These are phyloP conservation scores for Andrena flavipes DNA, from an alignment of 2,888 invertebrate genomes.

Conservation along the genomic window DNA sequence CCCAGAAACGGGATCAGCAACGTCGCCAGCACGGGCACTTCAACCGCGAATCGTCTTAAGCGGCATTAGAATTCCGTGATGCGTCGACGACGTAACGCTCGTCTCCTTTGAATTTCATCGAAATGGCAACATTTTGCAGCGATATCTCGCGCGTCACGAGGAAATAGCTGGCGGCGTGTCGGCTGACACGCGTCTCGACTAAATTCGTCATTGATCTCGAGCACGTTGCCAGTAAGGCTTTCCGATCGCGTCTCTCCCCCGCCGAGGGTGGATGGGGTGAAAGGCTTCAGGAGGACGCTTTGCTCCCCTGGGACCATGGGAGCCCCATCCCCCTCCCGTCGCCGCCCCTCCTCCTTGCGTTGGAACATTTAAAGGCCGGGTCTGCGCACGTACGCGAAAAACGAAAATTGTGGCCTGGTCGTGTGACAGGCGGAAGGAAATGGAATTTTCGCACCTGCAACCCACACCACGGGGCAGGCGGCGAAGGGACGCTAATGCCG, in stretches of 20 bases:
- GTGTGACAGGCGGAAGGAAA: constrained; percentile 76
- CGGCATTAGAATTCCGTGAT: constrained; percentile 35
- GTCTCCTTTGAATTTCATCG: constrained; percentile 40
- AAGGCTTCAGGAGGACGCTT: constrained; percentile 39
- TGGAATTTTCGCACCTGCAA: constrained; percentile 80
- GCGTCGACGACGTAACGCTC: not conserved
- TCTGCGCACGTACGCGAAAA: constrained; percentile 68
- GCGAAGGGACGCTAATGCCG: constrained; percentile 64
- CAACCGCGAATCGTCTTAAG: not conserved
- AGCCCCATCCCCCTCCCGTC: not conserved
- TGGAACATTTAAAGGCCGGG: constrained; percentile 66
- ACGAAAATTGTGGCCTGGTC: constrained; percentile 71
- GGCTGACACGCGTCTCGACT: constrained; percentile 47
- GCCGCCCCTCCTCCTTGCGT: not conserved
- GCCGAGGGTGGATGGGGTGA: not conserved
- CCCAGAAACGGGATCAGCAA: not conserved
- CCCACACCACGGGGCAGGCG: constrained; percentile 49
- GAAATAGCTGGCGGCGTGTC: constrained; percentile 36
- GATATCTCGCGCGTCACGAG: constrained; percentile 10
- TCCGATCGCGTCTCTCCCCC: constrained; percentile 52
- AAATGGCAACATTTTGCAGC: constrained; percentile 24
- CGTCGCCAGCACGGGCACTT: not conserved
- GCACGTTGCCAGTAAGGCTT: constrained; percentile 55
- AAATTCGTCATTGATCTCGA: constrained; percentile 61
- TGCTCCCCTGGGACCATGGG: constrained; percentile 42